Conservation (phyloP, 2,888 invertebrate genomes). For the Leucoma salicis region DNA sequence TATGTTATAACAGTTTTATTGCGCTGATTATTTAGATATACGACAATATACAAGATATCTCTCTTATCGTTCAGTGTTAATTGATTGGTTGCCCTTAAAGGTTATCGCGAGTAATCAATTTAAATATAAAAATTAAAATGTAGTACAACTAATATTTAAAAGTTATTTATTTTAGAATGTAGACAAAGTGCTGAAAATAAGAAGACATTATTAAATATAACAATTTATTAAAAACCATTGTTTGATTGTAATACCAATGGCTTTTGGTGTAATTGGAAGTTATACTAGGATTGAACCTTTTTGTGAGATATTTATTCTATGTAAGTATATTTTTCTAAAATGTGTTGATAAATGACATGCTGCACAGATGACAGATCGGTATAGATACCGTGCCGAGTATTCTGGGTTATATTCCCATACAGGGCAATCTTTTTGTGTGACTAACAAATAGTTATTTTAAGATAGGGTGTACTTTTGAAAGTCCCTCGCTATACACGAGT, state of each 20-base stretch:
- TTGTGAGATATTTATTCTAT: background rate
- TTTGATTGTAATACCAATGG: background rate
- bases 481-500: too few relatives aligned
- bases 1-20: slow-evolving; percentile 6
- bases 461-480: too few relatives aligned
- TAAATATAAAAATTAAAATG: background rate
- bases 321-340: too few relatives aligned
- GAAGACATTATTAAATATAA: too few relatives aligned
- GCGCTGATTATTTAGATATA: background rate
- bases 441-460: too few relatives aligned
- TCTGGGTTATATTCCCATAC: too few relatives aligned
- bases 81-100: background rate
- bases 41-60: background rate
- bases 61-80: background rate
- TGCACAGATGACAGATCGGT: too few relatives aligned
- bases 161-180: background rate
- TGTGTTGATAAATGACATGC: too few relatives aligned
- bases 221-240: background rate
- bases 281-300: background rate
- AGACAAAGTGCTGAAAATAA: too few relatives aligned
- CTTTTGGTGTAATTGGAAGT: background rate
- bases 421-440: too few relatives aligned
- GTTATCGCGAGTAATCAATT: background rate
- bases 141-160: background rate
- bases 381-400: too few relatives aligned